Evolutionary conservation across 2,797 vertebrate genomes (phyloP).

Genomic region (Amazonetta brasiliensis): DNA sequence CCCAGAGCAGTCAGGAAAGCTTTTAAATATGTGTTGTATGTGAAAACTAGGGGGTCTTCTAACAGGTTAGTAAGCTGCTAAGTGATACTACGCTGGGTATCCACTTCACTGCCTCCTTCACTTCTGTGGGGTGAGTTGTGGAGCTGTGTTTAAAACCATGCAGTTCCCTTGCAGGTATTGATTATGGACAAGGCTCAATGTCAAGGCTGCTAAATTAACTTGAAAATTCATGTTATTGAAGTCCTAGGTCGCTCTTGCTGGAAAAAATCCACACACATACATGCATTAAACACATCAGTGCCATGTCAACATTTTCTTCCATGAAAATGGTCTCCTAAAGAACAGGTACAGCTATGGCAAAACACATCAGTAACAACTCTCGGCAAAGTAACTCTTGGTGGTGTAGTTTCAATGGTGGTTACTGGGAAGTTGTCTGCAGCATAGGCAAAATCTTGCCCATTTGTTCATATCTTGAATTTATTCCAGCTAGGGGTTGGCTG

Average conservation of each 20-base stretch:
- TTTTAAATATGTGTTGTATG: not conserved
- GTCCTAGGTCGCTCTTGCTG: not conserved
- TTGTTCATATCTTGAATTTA: not conserved
- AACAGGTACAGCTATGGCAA: not conserved
- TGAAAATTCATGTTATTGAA: not conserved
- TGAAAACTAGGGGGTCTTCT: not conserved
- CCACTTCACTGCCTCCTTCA: not conserved
- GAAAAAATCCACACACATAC: not conserved
- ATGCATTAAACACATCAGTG: accelerated
- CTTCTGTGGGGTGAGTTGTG: accelerated
- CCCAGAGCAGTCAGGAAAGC: not conserved
- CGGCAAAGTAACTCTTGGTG: not conserved
- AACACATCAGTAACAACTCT: not conserved
- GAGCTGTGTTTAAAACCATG: not conserved
- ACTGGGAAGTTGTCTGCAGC: not conserved
- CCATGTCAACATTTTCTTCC: not conserved
- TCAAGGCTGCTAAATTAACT: not conserved
- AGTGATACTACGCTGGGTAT: not conserved
- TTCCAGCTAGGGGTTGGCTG: not conserved
- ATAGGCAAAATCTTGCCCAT: accelerated
- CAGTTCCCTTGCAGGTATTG: not conserved
- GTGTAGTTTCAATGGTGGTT: not conserved
- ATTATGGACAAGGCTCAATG: not conserved
- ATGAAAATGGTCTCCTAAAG: not conserved
- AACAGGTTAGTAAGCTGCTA: not conserved